Base-by-base conservation (phyloP, 1,140 invertebrate genomes). In the Condylostylus longicornis region DNA sequence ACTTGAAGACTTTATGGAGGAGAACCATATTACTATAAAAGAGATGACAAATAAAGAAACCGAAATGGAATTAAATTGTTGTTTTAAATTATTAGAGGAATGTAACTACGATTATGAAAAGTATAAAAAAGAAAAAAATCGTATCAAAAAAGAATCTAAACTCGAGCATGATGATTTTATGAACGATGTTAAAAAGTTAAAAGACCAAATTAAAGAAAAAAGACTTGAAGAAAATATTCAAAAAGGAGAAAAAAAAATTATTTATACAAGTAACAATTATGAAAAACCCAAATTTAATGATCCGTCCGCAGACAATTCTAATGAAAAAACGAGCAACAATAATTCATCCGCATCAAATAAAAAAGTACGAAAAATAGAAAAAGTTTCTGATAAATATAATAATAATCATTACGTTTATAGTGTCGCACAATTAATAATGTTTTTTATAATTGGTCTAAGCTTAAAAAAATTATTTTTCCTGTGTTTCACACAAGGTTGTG, bases 391-490 rank as follows among this genome's bases (percentile, higher is more conserved):
- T 14, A 18, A 28, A 7, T 31, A 17, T 25, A n/a, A 54, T 5
- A 44, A 42, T 34, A 40, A 55, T 18, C 51, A 55, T 29, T 60
- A 55, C 34, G 33, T 57, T 31, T 60, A 58, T 40, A 58, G 53
- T 39, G 49, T 60, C 18, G 38, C 53, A 33, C 57, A 60, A 21
- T 53, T 58, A 50, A 17, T 45, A 9, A 38, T 57, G 18, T 55
- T 60, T 37, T 48, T 51, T 1, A 13, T 52, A 2, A 35, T 60
- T n/a, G 56, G 54, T 0, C 44, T 58, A 5, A 35, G 46, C 20
- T 48, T 59, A 31, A 51, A 48, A 27, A 59, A 59, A 41, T 41
- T 59, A 18, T 59, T 59, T 43, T 60, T 56, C 38, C 41, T 60
- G 5, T 50, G 54, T 36, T 59, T 54, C 18, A 59, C 57, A 5